Percentiles rank a stretch among this genome's conserved stretches.
phyloP scores from a whole-genome alignment of 2,888 invertebrate genomes.

The Drosophila atroscutellata region DNA sequence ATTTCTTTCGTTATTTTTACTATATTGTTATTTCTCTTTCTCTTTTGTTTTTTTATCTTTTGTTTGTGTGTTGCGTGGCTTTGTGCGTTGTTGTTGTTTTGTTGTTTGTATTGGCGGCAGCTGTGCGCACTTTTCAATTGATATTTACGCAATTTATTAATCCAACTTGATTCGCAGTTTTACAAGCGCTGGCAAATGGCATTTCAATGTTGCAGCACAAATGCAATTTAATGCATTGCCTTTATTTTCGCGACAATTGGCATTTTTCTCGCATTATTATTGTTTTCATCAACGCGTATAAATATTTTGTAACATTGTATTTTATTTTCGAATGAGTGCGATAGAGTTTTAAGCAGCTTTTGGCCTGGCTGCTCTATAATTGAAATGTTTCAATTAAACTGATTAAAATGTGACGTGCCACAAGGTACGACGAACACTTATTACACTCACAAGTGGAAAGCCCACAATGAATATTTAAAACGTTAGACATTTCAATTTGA shows the following conservation, averaged over 20 bases:
- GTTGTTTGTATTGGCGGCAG: conserved; percentile 21
- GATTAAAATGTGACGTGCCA: conserved; percentile 46
- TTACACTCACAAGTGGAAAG: conserved; percentile 10
- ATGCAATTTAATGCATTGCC: conserved; percentile 45
- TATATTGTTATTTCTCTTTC: conserved; percentile 12
- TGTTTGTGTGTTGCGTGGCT: conserved; percentile 11
- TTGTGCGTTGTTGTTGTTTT: conserved; percentile 19
- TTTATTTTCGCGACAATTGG: conserved; percentile 4
- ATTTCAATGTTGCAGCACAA: conserved; percentile 67
- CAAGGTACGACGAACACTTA: conserved; percentile 12
- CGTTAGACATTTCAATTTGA: conserved; percentile 68
- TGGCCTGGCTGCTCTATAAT: conserved; percentile 35
- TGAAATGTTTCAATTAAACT: conserved; percentile 73
- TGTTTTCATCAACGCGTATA: not conserved
- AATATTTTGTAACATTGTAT: not conserved
- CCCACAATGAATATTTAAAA: conserved; percentile 70
- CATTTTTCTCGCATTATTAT: conserved; percentile 5
- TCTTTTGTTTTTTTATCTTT: conserved; percentile 19
- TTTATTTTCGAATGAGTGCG: not conserved
- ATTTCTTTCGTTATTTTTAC: conserved; percentile 14
- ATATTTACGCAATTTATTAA: conserved; percentile 53
- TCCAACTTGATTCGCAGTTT: conserved; percentile 56
- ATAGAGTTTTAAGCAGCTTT: conserved; percentile 10
- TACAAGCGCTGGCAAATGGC: conserved; percentile 68
- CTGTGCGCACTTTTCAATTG: conserved; percentile 38